Evolutionary conservation across 2,113 vertebrate genomes (phyloP), one percentile per base, ranked within the genome.

Genomic region (Ursus arctos): DNA sequence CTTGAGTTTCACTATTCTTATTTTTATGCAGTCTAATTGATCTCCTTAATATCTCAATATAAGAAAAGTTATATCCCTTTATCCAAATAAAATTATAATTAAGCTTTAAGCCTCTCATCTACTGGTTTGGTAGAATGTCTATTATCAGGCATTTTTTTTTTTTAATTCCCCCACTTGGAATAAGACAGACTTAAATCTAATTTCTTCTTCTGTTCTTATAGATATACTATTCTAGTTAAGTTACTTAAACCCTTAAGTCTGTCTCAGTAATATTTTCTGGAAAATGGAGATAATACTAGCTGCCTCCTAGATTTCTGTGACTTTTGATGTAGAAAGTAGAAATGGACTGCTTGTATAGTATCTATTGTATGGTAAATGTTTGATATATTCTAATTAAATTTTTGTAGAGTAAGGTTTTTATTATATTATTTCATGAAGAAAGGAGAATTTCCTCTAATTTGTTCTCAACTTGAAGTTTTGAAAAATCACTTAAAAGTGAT

Each of bases 301-400:
- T 81, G 11, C 12, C 13, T 69, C 7, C 33, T 83, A 59, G 2
- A 6, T 67, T 94, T 91, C 43, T 85, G 19, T 67, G 8, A 86
- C 4, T 57, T 84, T 88, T 79, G 61, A 80, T 76, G 53, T 69
- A 19, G 2, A 82, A 40, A 81, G 9, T 57, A 95, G n/a, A 89
- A 89, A 76, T 51, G 22, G 88, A 94, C 0, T 77, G 6, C 13
- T 74, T 85, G 85, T 69, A 2, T 69, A 40, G 49, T 40, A 61
- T 33, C 21, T 88, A 13, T 59, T 91, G 31, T 33, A 47, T 19
- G 3, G 40, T 67, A 91, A 88, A 65, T 84, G 3, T 65, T 85
- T 36, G 0, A 85, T 55, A 51, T n/a, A 69, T 21, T 85, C 86
- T 89, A 80, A 91, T 94, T 84, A 96, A 83, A n/a, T 69, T 80